A percentile compares a stretch with the other conserved stretches of the same genome.
Evolutionary conservation across 2,888 invertebrate genomes (phyloP).

Genomic region (Lucinisca nassula): DNA sequence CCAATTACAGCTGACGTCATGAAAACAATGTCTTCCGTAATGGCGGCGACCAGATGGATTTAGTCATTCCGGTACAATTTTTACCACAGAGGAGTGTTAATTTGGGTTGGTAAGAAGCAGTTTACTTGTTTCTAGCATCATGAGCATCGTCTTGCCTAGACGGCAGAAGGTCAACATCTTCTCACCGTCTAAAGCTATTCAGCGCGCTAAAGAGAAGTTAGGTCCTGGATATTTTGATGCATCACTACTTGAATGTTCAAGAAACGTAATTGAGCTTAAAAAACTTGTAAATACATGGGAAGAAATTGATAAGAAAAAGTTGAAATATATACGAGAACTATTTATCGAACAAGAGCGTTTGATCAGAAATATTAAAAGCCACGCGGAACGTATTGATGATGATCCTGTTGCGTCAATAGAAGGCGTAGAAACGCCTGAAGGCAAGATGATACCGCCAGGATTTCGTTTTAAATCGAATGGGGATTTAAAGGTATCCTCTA

Average conservation of each 20-base stretch:
- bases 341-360: conserved; percentile 67
- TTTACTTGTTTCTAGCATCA: background rate
- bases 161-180: conserved; percentile 57
- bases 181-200: conserved; percentile 72
- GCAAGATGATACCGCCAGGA: conserved; percentile 70
- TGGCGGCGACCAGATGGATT: background rate
- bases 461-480: conserved; percentile 78
- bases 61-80: no score
- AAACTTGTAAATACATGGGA: conserved; percentile 72
- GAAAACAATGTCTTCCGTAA: background rate
- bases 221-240: conserved; percentile 74
- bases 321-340: conserved; percentile 62
- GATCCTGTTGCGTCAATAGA: conserved; percentile 2
- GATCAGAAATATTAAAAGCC: conserved; percentile 49
- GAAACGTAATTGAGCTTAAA: conserved; percentile 76
- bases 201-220: conserved; percentile 74
- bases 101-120: background rate
- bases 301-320: conserved; percentile 72
- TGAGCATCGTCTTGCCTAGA: conserved; percentile 52
- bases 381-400: background rate
- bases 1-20: background rate
- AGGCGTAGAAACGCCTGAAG: conserved; percentile 46
- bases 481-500: conserved; percentile 63
- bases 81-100: background rate
- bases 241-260: conserved; percentile 75